Evolutionary conservation across 2,113 vertebrate species (phyloP).

Genomic region (Gavialis gangeticus): DNA sequence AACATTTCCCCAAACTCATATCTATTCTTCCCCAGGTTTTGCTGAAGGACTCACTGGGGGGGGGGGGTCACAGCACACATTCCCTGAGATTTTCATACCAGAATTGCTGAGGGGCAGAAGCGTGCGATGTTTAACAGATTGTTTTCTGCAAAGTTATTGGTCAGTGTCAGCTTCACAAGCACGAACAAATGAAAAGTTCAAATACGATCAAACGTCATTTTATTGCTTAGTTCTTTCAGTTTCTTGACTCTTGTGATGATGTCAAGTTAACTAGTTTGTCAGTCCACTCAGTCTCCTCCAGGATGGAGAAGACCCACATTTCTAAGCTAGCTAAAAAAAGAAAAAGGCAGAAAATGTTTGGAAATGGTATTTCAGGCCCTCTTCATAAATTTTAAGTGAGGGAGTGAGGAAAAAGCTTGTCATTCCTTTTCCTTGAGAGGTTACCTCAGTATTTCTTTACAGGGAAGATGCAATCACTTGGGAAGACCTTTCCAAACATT

Average conservation of each 20-base stretch:
- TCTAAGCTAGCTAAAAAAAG: background rate
- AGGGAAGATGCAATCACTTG: no score
- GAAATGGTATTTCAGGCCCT: background rate
- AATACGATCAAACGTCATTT: no score
- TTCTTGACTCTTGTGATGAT: background rate
- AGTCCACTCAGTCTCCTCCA: background rate
- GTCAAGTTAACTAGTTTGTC: background rate
- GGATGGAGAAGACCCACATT: background rate
- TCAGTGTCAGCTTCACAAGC: background rate
- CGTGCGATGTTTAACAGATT: background rate
- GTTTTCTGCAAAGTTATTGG: background rate
- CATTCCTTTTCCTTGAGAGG: background rate
- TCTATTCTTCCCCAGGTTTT: background rate
- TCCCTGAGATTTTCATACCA: background rate
- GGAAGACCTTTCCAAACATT: no score
- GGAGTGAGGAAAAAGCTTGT: background rate
- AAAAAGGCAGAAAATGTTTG: background rate
- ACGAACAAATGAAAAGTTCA: no score
- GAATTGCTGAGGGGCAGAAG: background rate
- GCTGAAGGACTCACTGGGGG: background rate
- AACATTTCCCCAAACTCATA: background rate
- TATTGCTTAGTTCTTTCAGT: background rate
- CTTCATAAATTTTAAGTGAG: background rate
- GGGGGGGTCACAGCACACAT: background rate
- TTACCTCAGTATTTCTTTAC: no score